These are phyloP conservation scores for Bombus polaris DNA, from an alignment of 1,140 invertebrate genomes.

Conservation along the genomic window DNA sequence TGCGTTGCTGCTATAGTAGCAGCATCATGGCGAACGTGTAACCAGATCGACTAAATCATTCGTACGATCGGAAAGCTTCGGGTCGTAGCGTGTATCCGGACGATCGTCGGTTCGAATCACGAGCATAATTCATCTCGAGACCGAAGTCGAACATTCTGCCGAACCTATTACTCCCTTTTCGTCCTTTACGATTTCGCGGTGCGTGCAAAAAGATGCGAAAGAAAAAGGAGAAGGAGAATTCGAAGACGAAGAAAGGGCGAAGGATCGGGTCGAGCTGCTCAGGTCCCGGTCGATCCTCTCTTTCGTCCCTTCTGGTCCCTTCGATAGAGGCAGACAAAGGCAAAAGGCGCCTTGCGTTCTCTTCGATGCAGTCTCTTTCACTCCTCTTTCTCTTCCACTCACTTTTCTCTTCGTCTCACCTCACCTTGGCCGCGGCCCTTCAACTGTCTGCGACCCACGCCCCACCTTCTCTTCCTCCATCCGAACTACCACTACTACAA, in stretches of 20 bases:
- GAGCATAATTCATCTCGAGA: neutral
- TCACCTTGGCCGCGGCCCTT: constrained; percentile 81
- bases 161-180: constrained; percentile 22
- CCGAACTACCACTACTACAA: constrained; percentile 60
- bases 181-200: constrained; percentile 40
- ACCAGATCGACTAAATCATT: neutral
- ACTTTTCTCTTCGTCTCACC: constrained; percentile 63
- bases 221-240: constrained; percentile 5
- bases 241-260: constrained; percentile 26
- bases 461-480: constrained; percentile 67
- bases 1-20: neutral
- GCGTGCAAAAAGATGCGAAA: constrained; percentile 23
- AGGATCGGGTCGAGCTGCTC: constrained; percentile 18
- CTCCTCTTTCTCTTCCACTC: constrained; percentile 41
- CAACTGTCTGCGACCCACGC: constrained; percentile 80
- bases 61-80: neutral
- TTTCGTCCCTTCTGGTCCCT: constrained; percentile 56
- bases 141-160: constrained; percentile 2
- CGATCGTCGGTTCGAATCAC: neutral
- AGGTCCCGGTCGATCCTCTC: constrained; percentile 38
- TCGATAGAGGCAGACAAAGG: constrained; percentile 67
- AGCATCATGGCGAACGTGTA: neutral
- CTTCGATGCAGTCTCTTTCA: constrained; percentile 50
- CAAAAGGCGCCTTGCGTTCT: constrained; percentile 66
- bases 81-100: neutral